Conservation (phyloP, 2,888 invertebrate genomes). For the Tigriopus californicus region DNA sequence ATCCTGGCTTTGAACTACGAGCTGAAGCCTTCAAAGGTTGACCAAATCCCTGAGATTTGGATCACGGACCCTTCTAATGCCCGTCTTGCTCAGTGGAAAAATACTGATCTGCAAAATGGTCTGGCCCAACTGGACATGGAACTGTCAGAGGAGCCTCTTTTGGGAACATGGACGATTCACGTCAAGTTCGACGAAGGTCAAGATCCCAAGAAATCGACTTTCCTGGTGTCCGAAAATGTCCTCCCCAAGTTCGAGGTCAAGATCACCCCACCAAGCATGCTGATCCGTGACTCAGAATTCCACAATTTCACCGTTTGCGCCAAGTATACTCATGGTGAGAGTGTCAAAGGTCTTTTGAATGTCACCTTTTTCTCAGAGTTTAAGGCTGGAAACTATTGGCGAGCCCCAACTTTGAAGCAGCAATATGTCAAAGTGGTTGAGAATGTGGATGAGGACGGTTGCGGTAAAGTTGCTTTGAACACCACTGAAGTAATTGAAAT, state of each 20-base stretch:
- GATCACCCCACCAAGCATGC: background rate
- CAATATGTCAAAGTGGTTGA: background rate
- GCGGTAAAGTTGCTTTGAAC: background rate
- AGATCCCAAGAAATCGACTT: background rate
- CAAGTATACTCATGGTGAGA: constrained; percentile 6
- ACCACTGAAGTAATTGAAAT: background rate
- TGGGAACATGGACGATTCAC: background rate
- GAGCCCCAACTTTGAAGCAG: constrained; percentile 3
- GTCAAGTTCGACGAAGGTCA: background rate
- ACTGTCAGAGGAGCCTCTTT: constrained; percentile 5
- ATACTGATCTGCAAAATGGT: background rate
- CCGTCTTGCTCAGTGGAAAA: background rate
- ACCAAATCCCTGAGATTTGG: background rate
- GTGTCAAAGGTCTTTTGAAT: background rate
- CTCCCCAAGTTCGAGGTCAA: constrained; percentile 14
- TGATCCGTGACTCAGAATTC: background rate
- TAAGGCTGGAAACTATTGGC: constrained; percentile 5
- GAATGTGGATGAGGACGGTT: background rate
- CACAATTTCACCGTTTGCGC: background rate
- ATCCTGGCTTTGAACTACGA: constrained; percentile 36
- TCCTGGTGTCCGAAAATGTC: constrained; percentile 1
- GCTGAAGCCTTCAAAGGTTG: constrained; percentile 29
- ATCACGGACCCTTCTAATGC: background rate
- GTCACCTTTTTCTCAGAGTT: background rate
- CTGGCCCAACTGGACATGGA: background rate